Evolutionary conservation across 2,888 invertebrate species (phyloP).

Genomic region (Nyleta sp.): DNA sequence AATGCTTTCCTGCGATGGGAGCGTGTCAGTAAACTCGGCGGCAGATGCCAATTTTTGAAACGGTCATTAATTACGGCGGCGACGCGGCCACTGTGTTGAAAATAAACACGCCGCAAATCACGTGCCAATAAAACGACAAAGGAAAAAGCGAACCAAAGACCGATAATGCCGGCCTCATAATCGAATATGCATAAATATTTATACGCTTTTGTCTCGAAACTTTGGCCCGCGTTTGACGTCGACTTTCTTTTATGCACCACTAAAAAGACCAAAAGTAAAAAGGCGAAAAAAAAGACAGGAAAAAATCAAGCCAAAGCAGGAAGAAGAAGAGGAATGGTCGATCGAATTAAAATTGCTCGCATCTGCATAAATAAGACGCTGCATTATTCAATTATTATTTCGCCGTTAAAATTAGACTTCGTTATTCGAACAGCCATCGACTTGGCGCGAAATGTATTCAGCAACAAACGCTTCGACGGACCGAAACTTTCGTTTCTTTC

Average conservation of each 20-base stretch:
- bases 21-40: conserved; percentile 9
- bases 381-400: conserved; percentile 29
- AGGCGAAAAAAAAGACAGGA: conserved; percentile 12
- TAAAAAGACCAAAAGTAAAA: no score
- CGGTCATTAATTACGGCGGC: conserved; percentile 52
- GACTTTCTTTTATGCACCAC: conserved; percentile 24
- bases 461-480: background rate
- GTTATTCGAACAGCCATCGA: conserved; percentile 1
- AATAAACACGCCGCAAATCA: conserved; percentile 54
- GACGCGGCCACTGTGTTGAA: conserved; percentile 23
- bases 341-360: conserved; percentile 17
- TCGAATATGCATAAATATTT: conserved; percentile 54
- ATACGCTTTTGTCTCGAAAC: conserved; percentile 42
- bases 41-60: conserved; percentile 58
- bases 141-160: conserved; percentile 11
- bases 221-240: conserved; percentile 22
- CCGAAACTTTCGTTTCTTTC: conserved; percentile 4
- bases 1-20: conserved; percentile 5
- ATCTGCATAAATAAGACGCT: conserved; percentile 21
- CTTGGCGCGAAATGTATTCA: conserved; percentile 19
- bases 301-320: background rate
- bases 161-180: conserved; percentile 10
- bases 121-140: conserved; percentile 35
- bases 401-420: conserved; percentile 18
- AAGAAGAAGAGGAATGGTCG: conserved; percentile 1